Conservation (phyloP, 2,888 invertebrate genomes). For the Microchrysa polita region DNA sequence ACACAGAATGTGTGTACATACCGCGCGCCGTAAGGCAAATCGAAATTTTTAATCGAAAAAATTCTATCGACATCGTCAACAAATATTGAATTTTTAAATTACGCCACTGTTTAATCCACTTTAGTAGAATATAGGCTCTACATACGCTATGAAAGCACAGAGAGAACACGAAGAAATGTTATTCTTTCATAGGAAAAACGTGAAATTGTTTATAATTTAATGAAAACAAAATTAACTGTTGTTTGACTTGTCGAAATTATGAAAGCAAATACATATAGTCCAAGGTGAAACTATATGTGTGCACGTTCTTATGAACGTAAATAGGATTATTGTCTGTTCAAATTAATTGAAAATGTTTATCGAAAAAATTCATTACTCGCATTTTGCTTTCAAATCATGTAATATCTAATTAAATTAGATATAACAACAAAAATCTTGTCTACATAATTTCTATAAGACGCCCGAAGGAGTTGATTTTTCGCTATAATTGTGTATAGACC, state of each 20-base stretch:
- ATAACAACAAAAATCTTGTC: no score
- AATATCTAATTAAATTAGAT: no score
- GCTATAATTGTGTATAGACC: no score
- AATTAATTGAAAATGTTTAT: not conserved
- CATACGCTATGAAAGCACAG: no score
- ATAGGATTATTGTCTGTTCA: not conserved
- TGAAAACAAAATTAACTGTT: no score
- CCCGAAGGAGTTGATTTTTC: no score
- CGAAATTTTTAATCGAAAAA: constrained; percentile 11
- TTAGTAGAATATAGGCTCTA: no score
- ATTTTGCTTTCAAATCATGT: not conserved
- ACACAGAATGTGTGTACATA: not conserved
- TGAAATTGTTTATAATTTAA: no score
- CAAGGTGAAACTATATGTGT: constrained; percentile 7
- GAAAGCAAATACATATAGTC: constrained; percentile 9
- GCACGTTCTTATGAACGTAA: not conserved
- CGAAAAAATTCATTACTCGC: not conserved
- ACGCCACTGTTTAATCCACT: not conserved
- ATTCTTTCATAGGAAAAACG: no score
- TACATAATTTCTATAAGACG: no score
- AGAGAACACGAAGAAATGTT: no score
- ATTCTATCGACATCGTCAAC: constrained; percentile 1
- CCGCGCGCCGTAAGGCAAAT: not conserved
- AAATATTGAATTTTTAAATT: constrained; percentile 23
- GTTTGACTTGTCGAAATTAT: not conserved